Percentiles rank a stretch among this genome's conserved stretches.
These are phyloP conservation scores for Mesorhabditis spiculigera DNA, from an alignment of 2,888 invertebrate genomes.

Conservation along the genomic window DNA sequence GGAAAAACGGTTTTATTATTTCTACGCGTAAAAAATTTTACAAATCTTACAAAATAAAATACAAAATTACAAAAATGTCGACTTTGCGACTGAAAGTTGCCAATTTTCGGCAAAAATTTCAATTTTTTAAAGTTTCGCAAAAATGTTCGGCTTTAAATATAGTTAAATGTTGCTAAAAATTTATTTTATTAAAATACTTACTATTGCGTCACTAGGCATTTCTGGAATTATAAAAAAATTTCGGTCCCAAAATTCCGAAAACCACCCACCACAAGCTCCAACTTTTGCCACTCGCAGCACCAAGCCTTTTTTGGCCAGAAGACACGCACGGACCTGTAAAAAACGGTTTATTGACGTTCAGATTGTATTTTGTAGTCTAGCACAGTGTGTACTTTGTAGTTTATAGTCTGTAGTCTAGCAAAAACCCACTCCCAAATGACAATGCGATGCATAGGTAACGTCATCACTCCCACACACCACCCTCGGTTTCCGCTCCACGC, in stretches of 20 bases:
- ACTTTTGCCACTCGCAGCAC: slow-evolving; percentile 21
- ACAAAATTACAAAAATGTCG: too few species aligned
- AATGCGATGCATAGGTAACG: slow-evolving; percentile 35
- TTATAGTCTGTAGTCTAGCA: not conserved
- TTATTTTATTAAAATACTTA: too few species aligned
- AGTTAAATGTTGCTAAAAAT: too few species aligned
- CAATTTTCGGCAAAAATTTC: too few species aligned
- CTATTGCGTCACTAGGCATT: not conserved
- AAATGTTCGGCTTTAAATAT: slow-evolving; percentile 14
- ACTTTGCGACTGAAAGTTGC: too few species aligned
- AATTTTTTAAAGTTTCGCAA: slow-evolving; percentile 5
- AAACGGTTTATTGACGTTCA: not conserved
- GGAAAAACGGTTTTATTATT: too few species aligned
- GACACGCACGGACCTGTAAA: slow-evolving; percentile 24
- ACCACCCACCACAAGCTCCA: slow-evolving; percentile 35
- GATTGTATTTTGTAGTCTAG: slow-evolving; percentile 2
- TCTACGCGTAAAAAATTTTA: too few species aligned
- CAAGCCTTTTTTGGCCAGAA: slow-evolving; percentile 23
- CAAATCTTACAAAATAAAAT: too few species aligned
- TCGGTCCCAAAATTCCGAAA: not conserved
- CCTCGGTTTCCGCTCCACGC: slow-evolving; percentile 16
- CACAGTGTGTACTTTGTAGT: too few species aligned
- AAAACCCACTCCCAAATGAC: slow-evolving; percentile 27
- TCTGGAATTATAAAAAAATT: too few species aligned
- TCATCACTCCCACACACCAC: slow-evolving; percentile 38